Conservation (phyloP, 2,797 vertebrate genomes). For the Hirundo rustica region DNA sequence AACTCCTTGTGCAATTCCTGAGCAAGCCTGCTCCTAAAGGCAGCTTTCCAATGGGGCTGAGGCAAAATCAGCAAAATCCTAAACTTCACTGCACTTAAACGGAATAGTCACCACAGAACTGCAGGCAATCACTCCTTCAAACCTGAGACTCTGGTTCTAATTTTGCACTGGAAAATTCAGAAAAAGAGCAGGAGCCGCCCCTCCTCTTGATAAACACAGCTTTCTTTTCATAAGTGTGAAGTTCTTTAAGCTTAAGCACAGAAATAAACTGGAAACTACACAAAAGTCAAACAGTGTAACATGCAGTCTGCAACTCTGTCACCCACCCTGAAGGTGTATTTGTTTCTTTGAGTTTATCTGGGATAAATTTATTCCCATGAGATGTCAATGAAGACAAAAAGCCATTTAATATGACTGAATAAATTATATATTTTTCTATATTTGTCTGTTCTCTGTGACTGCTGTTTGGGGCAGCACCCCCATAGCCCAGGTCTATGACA, state of each 20-base stretch:
- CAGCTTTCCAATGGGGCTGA: not conserved
- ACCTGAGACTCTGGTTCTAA: not conserved
- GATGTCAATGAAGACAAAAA: not conserved
- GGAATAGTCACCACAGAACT: not conserved
- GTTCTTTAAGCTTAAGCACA: not conserved
- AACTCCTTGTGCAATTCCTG: not conserved
- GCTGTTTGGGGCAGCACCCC: not conserved
- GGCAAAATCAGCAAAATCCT: not conserved
- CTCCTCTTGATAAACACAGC: not conserved
- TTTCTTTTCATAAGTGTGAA: not conserved
- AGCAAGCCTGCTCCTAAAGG: not conserved
- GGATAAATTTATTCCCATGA: not conserved
- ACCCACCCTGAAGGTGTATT: not conserved
- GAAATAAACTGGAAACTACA: not conserved
- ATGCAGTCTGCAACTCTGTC: not conserved
- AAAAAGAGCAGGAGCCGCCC: not conserved
- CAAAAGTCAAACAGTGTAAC: not conserved
- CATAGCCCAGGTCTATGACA: not conserved
- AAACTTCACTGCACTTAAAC: rapidly evolving
- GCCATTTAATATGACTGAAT: not conserved
- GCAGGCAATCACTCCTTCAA: not conserved
- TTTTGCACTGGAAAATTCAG: not conserved
- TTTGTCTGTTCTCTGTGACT: not conserved
- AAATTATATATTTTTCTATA: not conserved
- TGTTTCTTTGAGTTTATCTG: not conserved